Conservation (phyloP, 1,140 invertebrate species). For the Helicoverpa zea region DNA sequence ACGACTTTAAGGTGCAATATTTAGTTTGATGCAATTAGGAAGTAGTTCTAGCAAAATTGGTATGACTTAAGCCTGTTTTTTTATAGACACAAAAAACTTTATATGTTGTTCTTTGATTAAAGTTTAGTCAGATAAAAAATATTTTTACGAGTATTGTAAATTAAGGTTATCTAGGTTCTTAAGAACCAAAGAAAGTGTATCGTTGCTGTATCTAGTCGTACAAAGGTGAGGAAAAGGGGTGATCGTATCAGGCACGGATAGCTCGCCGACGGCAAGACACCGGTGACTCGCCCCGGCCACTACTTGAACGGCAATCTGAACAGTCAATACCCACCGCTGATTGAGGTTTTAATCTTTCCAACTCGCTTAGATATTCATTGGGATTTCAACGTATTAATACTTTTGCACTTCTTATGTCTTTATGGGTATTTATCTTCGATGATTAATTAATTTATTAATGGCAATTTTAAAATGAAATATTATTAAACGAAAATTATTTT, state of each 20-base stretch:
- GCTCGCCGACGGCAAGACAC: slow-evolving; percentile 21
- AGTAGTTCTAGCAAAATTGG: too few species aligned
- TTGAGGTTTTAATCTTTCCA: slow-evolving; percentile 29
- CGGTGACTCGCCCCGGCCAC: neutral
- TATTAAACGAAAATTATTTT: too few species aligned
- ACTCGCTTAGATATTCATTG: neutral
- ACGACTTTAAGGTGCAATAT: neutral
- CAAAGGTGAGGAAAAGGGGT: slow-evolving; percentile 41
- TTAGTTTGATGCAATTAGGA: too few species aligned
- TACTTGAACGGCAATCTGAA: slow-evolving; percentile 12
- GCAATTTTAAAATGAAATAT: too few species aligned
- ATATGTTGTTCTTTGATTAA: too few species aligned
- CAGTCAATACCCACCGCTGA: slow-evolving; percentile 12
- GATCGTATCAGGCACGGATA: slow-evolving; percentile 40
- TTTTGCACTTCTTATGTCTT: too few species aligned
- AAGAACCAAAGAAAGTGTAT: slow-evolving; percentile 24
- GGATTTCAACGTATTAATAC: too few species aligned
- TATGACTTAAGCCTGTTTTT: too few species aligned
- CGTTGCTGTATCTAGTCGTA: slow-evolving; percentile 24
- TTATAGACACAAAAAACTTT: neutral
- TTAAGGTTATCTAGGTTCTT: slow-evolving; percentile 20
- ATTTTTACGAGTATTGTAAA: neutral
- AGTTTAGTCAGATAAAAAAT: too few species aligned
- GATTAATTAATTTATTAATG: too few species aligned
- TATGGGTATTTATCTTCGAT: too few species aligned